These are phyloP conservation scores for Eustalomyia histrio DNA, from an alignment of 2,888 invertebrate genomes.

Conservation along the genomic window DNA sequence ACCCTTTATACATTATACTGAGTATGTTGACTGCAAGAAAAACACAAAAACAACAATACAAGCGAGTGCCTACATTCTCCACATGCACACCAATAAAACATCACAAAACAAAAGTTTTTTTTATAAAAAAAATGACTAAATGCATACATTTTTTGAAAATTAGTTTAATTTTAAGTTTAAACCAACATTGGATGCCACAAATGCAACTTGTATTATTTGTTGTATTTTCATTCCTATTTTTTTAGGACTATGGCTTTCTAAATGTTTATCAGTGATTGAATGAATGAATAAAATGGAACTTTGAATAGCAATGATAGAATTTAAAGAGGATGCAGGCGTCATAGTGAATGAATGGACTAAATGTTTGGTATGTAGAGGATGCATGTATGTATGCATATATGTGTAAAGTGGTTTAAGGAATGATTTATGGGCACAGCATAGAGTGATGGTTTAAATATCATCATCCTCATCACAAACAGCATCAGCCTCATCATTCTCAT, in stretches of 20 bases:
- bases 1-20: neutral
- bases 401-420: conserved; percentile 29
- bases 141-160: conserved; percentile 38
- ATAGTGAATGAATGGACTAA: neutral
- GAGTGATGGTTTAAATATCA: conserved; percentile 50
- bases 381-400: neutral
- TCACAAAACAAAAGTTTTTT: too few species aligned
- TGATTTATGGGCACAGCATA: conserved; percentile 55
- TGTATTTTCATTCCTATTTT: neutral
- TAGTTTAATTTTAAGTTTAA: conserved; percentile 51
- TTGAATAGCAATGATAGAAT: neutral
- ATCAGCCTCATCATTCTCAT: conserved; percentile 8
- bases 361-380: conserved; percentile 9
- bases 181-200: conserved; percentile 41
- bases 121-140: conserved; percentile 29
- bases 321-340: neutral
- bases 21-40: neutral
- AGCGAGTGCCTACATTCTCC: neutral
- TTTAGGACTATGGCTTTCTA: conserved; percentile 20
- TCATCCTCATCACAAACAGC: conserved; percentile 32
- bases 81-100: neutral
- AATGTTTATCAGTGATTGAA: conserved; percentile 31
- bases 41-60: conserved; percentile 24
- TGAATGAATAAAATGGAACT: conserved; percentile 2
- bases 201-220: conserved; percentile 9